phyloP scores from a whole-genome alignment of 1,140 invertebrate genomes.

The Lepidurus apus region DNA sequence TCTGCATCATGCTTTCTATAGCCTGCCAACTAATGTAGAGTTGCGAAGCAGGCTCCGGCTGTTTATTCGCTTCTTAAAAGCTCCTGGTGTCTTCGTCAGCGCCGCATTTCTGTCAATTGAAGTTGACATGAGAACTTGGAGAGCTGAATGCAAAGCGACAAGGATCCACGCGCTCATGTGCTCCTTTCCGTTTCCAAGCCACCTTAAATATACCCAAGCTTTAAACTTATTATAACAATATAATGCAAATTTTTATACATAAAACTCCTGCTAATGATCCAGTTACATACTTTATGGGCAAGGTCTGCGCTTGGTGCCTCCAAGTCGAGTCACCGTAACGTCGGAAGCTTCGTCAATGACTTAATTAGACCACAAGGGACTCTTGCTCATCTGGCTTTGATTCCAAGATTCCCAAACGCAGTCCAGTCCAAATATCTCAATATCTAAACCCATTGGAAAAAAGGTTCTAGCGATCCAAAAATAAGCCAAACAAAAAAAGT shows the following conservation, averaged over 20 bases:
- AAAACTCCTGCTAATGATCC: neutral
- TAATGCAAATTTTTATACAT: neutral
- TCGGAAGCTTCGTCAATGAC: neutral
- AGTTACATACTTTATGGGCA: neutral
- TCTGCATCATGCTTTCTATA: neutral
- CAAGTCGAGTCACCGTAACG: conserved; percentile 16
- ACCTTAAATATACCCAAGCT: neutral
- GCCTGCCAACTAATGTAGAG: conserved; percentile 1
- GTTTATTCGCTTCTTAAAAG: conserved; percentile 7
- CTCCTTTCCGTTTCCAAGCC: neutral
- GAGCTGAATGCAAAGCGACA: neutral
- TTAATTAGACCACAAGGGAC: conserved; percentile 18
- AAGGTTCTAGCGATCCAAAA: no score
- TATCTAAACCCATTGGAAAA: no score
- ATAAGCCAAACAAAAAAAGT: no score
- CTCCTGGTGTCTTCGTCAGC: conserved; percentile 20
- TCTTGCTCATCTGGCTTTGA: neutral
- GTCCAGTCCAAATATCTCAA: no score
- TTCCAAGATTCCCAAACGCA: neutral
- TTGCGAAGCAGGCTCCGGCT: neutral
- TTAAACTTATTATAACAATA: neutral
- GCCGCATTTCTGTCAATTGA: conserved; percentile 14
- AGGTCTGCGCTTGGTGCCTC: neutral
- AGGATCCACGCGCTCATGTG: conserved; percentile 2
- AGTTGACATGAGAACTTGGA: conserved; percentile 18